Percentiles rank a stretch among this genome's conserved stretches.
Conservation (phyloP, 2,797 vertebrate species). For the Apodemus agrarius region DNA sequence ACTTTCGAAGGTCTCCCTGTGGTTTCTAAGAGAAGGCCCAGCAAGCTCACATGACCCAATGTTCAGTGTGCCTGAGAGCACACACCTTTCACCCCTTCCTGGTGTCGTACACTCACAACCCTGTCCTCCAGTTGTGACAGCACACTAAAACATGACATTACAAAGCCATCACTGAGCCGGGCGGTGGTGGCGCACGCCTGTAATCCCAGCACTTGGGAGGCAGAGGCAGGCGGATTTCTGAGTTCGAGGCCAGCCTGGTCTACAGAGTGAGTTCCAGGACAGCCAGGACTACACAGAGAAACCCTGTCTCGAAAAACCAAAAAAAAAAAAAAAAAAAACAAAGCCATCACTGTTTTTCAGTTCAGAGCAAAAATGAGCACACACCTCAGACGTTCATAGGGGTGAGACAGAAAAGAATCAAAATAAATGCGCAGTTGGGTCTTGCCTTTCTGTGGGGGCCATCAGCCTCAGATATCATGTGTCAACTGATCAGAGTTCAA, state of each 20-base stretch:
- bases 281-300: no score
- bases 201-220: no score
- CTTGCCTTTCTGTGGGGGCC: conserved; percentile 4
- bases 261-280: no score
- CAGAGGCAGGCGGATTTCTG: no score
- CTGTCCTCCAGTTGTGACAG: neutral
- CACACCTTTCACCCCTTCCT: neutral
- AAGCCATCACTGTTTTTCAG: neutral
- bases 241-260: no score
- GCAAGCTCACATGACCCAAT: neutral
- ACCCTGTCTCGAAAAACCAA: no score
- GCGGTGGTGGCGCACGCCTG: no score
- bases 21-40: neutral
- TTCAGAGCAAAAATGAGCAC: neutral
- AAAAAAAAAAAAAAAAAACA: no score
- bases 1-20: neutral
- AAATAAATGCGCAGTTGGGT: neutral
- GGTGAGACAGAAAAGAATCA: neutral
- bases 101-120: neutral
- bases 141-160: neutral
- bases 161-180: neutral
- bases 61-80: neutral
- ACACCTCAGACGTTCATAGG: neutral
- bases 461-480: neutral
- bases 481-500: neutral